Base-by-base conservation (phyloP, 2,113 vertebrate species). In the Sylvietta virens region DNA sequence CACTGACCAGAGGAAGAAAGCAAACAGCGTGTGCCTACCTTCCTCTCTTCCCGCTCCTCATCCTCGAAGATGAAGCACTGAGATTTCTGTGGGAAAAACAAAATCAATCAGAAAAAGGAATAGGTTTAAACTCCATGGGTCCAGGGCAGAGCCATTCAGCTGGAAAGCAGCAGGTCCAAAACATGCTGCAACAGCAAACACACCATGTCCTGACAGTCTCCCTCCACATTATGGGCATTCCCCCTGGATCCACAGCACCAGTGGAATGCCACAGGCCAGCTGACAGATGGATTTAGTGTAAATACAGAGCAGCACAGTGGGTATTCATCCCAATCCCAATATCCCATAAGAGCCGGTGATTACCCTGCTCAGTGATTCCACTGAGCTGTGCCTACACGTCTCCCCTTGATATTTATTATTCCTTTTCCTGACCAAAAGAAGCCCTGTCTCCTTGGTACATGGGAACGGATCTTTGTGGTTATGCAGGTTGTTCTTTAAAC, bases 61-160 rank as follows among this genome's bases (percentile, higher is more conserved):
- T 96, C 97, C 0, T 97, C 98, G 31, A 99, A 99, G 39, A 97
- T 97, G 96, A 99, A 99, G 95, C 98, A 99, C 95, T 99, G 98
- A 47, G 96, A 98, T 90, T 99, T 99, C 99, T 99, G 97, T 35
- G 65, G 81, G 35, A 83, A 65, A 97, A 71, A 91, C 13, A 64
- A 23, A 64, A 78, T 4, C 21, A 39, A 5, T 14, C 13, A 72
- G 42, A 53, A 18, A 2, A 61, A 78, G 40, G 5, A 62, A 44
- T 0, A 72, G 22, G 27, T 73, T 61, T 69, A 48, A 89, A 47
- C 8, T 4, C n/a, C 47, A 50, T 3, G 19, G 13, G 35, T 39
- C 8, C 9, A 65, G 42, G 19, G 33, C 8, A 62, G 7, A 33
- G 35, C 14, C 8, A 15, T 20, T 44, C 54, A 37, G 13, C 31